A percentile compares a stretch with the other conserved stretches of the same genome.
These are phyloP conservation scores for Guaruba guarouba DNA, from an alignment of 2,113 vertebrate species.

Conservation along the genomic window DNA sequence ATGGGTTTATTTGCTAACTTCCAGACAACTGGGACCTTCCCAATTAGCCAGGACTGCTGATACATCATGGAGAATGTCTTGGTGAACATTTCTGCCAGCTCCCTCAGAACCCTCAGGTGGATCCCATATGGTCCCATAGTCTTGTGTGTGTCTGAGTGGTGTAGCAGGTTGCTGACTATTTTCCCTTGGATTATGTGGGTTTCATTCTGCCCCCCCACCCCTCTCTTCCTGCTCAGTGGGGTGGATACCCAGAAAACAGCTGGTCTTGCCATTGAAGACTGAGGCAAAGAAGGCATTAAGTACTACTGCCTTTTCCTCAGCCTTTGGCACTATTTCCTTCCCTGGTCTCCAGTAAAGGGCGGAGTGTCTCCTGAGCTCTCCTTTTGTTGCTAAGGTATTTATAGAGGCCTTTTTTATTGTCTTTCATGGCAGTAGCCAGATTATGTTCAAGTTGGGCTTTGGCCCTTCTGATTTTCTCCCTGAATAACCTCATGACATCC, in stretches of 20 bases:
- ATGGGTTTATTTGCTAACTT: neutral
- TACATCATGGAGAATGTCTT: neutral
- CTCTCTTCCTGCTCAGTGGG: neutral
- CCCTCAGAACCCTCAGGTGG: neutral
- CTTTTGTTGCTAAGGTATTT: neutral
- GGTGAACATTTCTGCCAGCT: neutral
- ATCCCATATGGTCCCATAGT: neutral
- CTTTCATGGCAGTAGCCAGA: neutral
- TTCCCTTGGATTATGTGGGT: neutral
- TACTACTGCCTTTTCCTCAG: neutral
- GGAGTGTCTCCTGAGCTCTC: neutral
- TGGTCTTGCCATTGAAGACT: neutral
- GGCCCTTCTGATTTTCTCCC: neutral
- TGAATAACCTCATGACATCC: neutral
- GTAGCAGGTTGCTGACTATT: neutral
- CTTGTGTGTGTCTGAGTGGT: neutral
- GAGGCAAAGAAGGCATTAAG: neutral
- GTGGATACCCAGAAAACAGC: neutral
- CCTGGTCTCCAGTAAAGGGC: neutral
- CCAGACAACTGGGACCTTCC: neutral
- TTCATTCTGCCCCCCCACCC: neutral
- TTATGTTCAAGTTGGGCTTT: neutral
- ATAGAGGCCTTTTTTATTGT: neutral
- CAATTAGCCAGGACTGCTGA: neutral
- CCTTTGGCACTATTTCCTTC: neutral